These are phyloP conservation scores for Gopherus flavomarginatus DNA, from an alignment of 2,113 vertebrate genomes.

Conservation along the genomic window DNA sequence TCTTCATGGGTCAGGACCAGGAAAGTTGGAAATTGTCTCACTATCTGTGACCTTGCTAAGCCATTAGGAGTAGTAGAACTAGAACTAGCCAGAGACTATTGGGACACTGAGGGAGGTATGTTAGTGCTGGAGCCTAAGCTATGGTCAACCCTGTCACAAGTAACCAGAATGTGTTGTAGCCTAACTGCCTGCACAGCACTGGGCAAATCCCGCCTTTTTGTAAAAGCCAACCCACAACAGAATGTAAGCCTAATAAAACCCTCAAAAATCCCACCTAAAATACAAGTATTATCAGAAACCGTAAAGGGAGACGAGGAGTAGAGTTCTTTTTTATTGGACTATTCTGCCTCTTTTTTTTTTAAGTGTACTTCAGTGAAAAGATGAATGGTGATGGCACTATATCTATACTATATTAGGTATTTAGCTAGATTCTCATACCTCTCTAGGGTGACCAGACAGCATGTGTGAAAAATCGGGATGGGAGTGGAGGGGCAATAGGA, in stretches of 20 bases:
- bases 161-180: background rate
- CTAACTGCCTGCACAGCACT: background rate
- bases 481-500: no score
- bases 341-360: background rate
- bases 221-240: background rate
- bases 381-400: rapidly evolving
- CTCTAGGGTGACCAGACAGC: no score
- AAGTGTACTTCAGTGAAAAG: background rate
- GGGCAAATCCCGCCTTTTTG: background rate
- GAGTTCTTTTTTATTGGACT: background rate
- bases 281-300: background rate
- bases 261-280: background rate
- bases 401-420: background rate
- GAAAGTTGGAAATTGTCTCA: background rate
- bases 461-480: no score
- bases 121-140: background rate
- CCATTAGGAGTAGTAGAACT: background rate
- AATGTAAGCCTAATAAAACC: background rate
- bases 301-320: background rate
- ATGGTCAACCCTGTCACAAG: background rate
- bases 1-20: background rate
- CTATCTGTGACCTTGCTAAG: background rate
- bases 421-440: rapidly evolving
- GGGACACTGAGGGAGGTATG: background rate
- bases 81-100: background rate